Evolutionary conservation across 1,140 invertebrate species (phyloP), one percentile per base, ranked within the genome.

Genomic region (Cydia pomonella): DNA sequence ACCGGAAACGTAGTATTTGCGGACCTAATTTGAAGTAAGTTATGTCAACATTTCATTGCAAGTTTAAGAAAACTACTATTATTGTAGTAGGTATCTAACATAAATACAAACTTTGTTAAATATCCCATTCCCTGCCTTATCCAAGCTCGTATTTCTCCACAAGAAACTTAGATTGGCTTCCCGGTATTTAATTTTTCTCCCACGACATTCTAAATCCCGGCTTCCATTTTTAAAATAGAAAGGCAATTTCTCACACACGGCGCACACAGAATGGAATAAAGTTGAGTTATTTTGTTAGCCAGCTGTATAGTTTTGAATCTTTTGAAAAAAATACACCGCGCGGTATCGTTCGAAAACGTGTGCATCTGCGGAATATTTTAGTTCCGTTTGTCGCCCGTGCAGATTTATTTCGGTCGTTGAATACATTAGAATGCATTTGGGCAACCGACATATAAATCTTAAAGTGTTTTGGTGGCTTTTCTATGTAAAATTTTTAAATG

Each of bases 201-300:
- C 21, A 21, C 53, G 53, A 59, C 53, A 59, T 59, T 59, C 53
- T 59, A 59, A 59, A 59, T 59, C 53, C 53, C 18, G n/a, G 50
- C 50, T 53, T 59, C 53, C 53, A 59, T 59, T 59, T 50, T 59
- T 59, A 59, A 59, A 59, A 59, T 59, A 59, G 53, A 59, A 12
- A 59, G 21, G 21, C 53, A 59, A 59, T 23, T 59, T 59, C 21
- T 59, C 53, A 59, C 53, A 59, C 53, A 59, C n/a, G 53, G 53
- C 53, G 53, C 53, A 23, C 50, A 18, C n/a, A 23, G n/a, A 59
- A 59, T n/a, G 53, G 53, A 21, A 59, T 59, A 59, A 59, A 59
- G 53, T 59, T 7, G 53, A 23, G 18, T 23, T 59, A 59, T 59
- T 59, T 59, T 59, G 21, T 59, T 9, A 5, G 7, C 2, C 53